phyloP scores from a whole-genome alignment of 2,797 vertebrate genomes.

The Natrix natrix region DNA sequence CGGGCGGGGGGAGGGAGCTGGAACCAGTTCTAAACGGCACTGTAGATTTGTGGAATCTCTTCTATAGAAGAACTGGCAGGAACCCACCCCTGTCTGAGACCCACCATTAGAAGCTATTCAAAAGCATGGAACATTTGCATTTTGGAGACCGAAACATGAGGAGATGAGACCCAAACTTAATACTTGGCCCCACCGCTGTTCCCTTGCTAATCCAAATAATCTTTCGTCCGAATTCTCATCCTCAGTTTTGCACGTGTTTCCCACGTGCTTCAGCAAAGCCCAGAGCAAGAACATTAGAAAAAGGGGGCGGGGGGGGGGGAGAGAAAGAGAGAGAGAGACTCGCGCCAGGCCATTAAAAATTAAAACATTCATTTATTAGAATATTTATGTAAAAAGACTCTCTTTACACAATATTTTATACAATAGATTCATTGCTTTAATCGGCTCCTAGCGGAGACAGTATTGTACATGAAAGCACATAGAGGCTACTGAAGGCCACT shows the following conservation, averaged over 20 bases:
- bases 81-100: not conserved
- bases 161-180: not conserved
- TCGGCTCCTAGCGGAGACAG: conserved; percentile 60
- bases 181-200: not conserved
- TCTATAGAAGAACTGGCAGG: too few species aligned
- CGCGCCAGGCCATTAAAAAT: conserved; percentile 67
- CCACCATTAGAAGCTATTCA: not conserved
- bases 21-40: too few species aligned
- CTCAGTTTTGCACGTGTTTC: not conserved
- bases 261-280: not conserved
- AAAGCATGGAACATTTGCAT: not conserved
- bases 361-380: conserved; percentile 77
- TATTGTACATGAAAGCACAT: conserved; percentile 54
- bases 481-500: conserved; percentile 12
- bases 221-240: not conserved
- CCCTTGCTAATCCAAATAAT: not conserved
- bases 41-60: too few species aligned
- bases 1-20: too few species aligned
- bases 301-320: not conserved
- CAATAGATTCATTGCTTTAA: conserved; percentile 61
- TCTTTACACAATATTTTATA: conserved; percentile 69
- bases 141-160: not conserved
- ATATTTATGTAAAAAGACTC: conserved; percentile 74
- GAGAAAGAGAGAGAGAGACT: not conserved
- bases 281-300: not conserved